These are phyloP conservation scores for Lepeophtheirus nordmannii DNA, from an alignment of 2,888 invertebrate species.

Conservation along the genomic window DNA sequence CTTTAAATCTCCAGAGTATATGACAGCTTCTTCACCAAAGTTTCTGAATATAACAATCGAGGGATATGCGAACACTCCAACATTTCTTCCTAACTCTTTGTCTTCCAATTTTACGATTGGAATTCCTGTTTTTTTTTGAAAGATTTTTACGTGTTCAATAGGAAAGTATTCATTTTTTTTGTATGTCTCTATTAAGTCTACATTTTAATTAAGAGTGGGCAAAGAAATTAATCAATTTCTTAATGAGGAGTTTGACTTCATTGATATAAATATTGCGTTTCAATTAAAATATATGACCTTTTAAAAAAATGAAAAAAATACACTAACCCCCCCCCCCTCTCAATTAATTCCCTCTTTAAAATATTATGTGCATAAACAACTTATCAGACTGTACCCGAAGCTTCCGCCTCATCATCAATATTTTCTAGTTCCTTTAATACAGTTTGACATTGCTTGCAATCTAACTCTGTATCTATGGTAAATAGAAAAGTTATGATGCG, in stretches of 20 bases:
- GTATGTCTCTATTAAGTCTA: too few species aligned
- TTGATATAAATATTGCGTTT: too few species aligned
- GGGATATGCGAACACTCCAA: constrained; percentile 74
- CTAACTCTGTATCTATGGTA: constrained; percentile 73
- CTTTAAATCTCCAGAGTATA: constrained; percentile 51
- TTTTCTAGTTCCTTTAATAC: constrained; percentile 75
- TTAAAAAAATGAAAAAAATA: too few species aligned
- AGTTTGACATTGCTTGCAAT: constrained; percentile 80
- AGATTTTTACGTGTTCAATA: too few species aligned
- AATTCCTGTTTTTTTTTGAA: constrained; percentile 47
- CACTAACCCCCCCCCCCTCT: too few species aligned
- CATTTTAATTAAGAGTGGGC: too few species aligned
- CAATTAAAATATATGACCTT: too few species aligned
- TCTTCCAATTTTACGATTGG: constrained; percentile 86
- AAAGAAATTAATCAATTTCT: too few species aligned
- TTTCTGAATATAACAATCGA: constrained; percentile 77
- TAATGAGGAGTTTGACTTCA: too few species aligned
- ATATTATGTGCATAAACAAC: too few species aligned
- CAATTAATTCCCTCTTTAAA: too few species aligned
- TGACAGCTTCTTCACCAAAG: constrained; percentile 72
- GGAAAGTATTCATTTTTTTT: too few species aligned
- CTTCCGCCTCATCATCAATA: constrained; percentile 80
- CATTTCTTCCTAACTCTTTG: constrained; percentile 60
- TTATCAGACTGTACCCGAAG: constrained; percentile 32
- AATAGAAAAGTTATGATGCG: constrained; percentile 27